phyloP scores from a whole-genome alignment of 2,888 invertebrate genomes.

The Gymnosoma rotundatum region DNA sequence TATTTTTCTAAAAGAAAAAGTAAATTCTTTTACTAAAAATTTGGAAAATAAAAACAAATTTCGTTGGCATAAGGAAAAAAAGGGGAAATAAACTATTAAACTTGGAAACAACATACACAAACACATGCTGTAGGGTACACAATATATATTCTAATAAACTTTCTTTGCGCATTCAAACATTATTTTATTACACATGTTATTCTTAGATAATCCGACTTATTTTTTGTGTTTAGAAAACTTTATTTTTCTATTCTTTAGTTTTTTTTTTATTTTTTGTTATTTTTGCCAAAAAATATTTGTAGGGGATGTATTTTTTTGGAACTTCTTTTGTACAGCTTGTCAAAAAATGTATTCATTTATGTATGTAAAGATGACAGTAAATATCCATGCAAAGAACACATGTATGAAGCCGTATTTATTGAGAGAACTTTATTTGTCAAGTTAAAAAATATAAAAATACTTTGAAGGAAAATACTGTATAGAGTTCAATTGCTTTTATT shows the following conservation, averaged over 20 bases:
- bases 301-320: conserved; percentile 12
- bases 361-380: neutral
- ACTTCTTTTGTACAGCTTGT: conserved; percentile 21
- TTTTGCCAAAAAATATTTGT: conserved; percentile 28
- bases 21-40: conserved; percentile 34
- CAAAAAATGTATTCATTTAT: conserved; percentile 23
- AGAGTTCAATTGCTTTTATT: conserved; percentile 45
- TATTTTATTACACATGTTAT: conserved; percentile 65
- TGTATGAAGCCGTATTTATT: neutral
- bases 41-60: conserved; percentile 33
- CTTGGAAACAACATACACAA: neutral
- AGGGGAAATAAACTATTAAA: neutral
- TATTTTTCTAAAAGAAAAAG: conserved; percentile 32
- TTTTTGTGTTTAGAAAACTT: conserved; percentile 49
- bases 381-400: neutral
- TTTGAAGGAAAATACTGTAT: conserved; percentile 12
- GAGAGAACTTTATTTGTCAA: conserved; percentile 37
- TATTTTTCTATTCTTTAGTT: neutral
- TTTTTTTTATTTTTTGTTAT: conserved; percentile 11
- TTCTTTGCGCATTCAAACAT: conserved; percentile 25
- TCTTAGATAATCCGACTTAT: conserved; percentile 57
- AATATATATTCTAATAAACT: neutral
- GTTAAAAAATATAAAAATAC: neutral
- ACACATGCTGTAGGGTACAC: neutral
- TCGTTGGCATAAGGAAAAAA: conserved; percentile 30